phyloP scores from a whole-genome alignment of 2,113 vertebrate species.

The Anser cygnoides region DNA sequence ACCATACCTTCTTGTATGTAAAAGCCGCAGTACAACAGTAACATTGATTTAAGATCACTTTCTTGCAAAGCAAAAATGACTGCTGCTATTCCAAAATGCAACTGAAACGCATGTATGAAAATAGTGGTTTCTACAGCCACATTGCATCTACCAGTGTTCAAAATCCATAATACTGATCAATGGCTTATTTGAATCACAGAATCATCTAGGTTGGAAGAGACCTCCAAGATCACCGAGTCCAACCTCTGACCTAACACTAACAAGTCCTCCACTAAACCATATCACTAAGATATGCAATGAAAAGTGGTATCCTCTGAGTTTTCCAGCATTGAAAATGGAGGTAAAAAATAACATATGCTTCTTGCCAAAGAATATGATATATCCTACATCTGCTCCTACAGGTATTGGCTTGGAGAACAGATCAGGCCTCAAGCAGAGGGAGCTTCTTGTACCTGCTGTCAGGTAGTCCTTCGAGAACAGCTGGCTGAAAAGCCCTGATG shows the following conservation, averaged over 20 bases:
- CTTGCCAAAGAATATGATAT: neutral
- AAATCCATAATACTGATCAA: neutral
- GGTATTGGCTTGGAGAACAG: too few relatives aligned
- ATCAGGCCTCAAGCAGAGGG: neutral
- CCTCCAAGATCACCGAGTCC: too few relatives aligned
- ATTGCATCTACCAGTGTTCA: neutral
- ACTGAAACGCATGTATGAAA: neutral
- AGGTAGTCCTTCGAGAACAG: neutral
- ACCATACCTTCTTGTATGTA: neutral
- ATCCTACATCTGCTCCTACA: neutral
- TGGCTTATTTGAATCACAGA: neutral
- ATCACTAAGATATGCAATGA: neutral
- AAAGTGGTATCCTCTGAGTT: neutral
- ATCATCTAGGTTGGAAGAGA: too few relatives aligned
- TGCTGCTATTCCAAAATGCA: neutral
- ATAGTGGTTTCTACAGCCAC: neutral
- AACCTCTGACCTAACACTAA: too few relatives aligned
- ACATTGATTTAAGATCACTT: neutral
- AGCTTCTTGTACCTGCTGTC: neutral
- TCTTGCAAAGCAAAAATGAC: neutral
- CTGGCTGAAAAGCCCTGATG: neutral
- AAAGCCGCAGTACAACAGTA: neutral
- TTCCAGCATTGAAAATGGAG: neutral
- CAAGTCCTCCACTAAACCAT: too few relatives aligned
- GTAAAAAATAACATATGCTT: neutral